Base-by-base conservation (phyloP, 2,888 invertebrate genomes). In the Microdon myrmicae region DNA sequence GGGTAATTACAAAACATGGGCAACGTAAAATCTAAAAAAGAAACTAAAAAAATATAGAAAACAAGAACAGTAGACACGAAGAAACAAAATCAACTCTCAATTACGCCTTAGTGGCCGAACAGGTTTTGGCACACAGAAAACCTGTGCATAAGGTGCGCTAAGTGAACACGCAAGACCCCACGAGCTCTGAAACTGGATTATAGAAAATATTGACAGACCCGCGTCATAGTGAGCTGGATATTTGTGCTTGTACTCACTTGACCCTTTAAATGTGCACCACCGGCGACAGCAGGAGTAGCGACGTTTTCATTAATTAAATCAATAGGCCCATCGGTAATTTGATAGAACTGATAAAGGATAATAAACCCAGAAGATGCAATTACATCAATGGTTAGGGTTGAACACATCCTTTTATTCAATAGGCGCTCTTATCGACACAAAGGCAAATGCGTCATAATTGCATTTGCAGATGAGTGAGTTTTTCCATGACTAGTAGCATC, bases 391-490 rank as follows among this genome's bases (percentile, higher is more conserved):
- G n/a, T n/a, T n/a, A n/a, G n/a, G n/a, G n/a, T n/a, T n/a, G n/a
- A n/a, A n/a, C n/a, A n/a, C n/a, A n/a, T n/a, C n/a, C n/a, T n/a
- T n/a, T n/a, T n/a, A n/a, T n/a, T n/a, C n/a, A n/a, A n/a, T n/a
- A n/a, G n/a, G n/a, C n/a, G n/a, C n/a, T n/a, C n/a, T n/a, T n/a
- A n/a, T n/a, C n/a, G 28, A 20, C 41, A 49, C 31, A 43, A 20
- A 34, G 26, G 28, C 29, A 56, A 56, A 49, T 51, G 51, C 64
- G 47, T 22, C 47, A 47, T 51, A 64, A 64, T 64, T 64, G 58
- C 58, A 64, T 64, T 58, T 38, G 41, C 37, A 58, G 64, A 58
- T 58, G 47, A 64, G 45, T 58, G 41, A 22, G 51, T 43, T 64
- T 51, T 47, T 51, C 20, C 47, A 47, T 35, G 19, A 14, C 41